Base-by-base conservation (phyloP, 2,113 vertebrate genomes). In the Cynoglossus semilaevis region DNA sequence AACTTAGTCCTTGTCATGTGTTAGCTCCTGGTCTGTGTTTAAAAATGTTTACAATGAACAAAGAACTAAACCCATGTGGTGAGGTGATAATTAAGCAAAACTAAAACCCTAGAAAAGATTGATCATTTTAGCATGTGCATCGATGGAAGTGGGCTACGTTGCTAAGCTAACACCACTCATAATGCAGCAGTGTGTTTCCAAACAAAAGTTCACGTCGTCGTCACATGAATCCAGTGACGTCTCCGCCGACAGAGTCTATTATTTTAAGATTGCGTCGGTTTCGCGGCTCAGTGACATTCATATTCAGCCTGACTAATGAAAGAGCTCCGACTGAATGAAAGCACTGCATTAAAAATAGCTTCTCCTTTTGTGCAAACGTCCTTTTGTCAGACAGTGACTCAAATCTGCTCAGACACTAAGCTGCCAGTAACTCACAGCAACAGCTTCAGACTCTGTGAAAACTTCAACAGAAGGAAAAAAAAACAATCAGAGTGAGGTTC, bases 301-400 rank as follows among this genome's bases (percentile, higher is more conserved):
- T 57, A 74, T 74, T 77, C 65, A 74, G 44, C 29, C 52, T 15
- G n/a, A 15, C 47, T 16, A 38, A 70, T 51, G 64, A 63, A 71
- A 45, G 48, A 37, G 35, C 61, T 53, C 8, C 1, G 13, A 63
- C 12, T 63, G 66, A 76, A 61, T 61, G 47, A 56, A 62, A 14
- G 46, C 50, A 5, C 6, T 7, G 2, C 1, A 9, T 72, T 46
- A 72, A 45, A 78, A 83, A 80, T 80, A 81, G 70, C 65, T 36
- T 0, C 38, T 2, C n/a, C 67, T 72, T 79, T 79, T 83, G 70
- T 81, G 13, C 11, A 44, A 50, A 37, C 3, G 16, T 73, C 65
- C 67, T 65, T 70, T 66, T 51, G 61, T 3, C 5, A 69, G 43
- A 9, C 41, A 34, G 8, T 29, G 58, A 14, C 51, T 60, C 17